A percentile compares a stretch with the other conserved stretches of the same genome.
phyloP scores from a whole-genome alignment of 2,113 vertebrate species.

The Melanostigma gelatinosum region DNA sequence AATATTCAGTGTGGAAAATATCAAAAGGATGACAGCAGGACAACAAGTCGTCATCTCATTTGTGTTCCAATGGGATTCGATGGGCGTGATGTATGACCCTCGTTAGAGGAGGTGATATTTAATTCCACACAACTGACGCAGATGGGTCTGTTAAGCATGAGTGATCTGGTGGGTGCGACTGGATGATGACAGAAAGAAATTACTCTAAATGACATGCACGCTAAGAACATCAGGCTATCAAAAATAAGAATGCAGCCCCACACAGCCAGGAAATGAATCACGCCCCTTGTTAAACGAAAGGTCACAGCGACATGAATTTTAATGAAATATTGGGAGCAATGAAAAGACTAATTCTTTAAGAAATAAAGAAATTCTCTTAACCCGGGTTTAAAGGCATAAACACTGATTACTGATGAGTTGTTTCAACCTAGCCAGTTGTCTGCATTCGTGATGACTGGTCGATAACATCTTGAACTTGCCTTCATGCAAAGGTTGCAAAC shows the following conservation, averaged over 20 bases:
- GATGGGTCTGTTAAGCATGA: constrained; percentile 73
- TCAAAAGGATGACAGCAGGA: constrained; percentile 55
- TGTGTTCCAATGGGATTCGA: constrained; percentile 67
- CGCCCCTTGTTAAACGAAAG: constrained; percentile 49
- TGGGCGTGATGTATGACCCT: constrained; percentile 76
- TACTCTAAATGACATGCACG: constrained; percentile 72
- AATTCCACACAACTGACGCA: constrained; percentile 73
- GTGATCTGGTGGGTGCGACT: constrained; percentile 60
- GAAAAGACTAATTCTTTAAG: constrained; percentile 31
- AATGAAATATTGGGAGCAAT: constrained; percentile 47
- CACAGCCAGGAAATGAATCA: constrained; percentile 56
- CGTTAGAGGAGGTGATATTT: constrained; percentile 72
- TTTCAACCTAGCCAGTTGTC: background rate
- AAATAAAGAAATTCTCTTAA: constrained; percentile 5
- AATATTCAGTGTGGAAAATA: constrained; percentile 54
- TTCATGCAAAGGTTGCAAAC: constrained; percentile 59
- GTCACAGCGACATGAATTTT: constrained; percentile 65
- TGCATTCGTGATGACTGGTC: constrained; percentile 9
- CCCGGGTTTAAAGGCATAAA: constrained; percentile 13
- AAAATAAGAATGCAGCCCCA: constrained; percentile 59
- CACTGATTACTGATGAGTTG: constrained; percentile 19
- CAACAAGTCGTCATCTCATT: constrained; percentile 69
- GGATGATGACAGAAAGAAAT: constrained; percentile 69
- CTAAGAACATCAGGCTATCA: constrained; percentile 55
- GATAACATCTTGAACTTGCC: constrained; percentile 38